These are phyloP conservation scores for Caenorhabditis doughertyi DNA, from an alignment of 2,888 invertebrate genomes.

Conservation along the genomic window DNA sequence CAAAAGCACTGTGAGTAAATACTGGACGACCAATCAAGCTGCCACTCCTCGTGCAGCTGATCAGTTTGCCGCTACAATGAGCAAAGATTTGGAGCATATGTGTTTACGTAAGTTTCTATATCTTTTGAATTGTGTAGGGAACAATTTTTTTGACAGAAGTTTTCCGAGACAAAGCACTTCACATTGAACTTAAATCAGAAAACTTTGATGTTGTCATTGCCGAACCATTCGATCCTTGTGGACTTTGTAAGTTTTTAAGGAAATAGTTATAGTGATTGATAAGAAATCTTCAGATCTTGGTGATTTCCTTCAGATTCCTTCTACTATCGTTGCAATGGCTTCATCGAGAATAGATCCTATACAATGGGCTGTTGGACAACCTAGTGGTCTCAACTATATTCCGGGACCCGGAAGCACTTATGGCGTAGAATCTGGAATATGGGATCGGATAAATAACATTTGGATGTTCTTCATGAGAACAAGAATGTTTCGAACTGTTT, in stretches of 20 bases:
- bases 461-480: slow-evolving; percentile 54
- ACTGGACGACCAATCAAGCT: slow-evolving; percentile 52
- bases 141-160: slow-evolving; percentile 36
- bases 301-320: slow-evolving; percentile 37
- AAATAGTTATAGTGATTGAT: background rate
- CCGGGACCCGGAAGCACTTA: slow-evolving; percentile 47
- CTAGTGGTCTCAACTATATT: slow-evolving; percentile 35
- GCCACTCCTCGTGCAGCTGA: slow-evolving; percentile 24
- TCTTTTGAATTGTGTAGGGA: background rate
- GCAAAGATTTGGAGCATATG: slow-evolving; percentile 56
- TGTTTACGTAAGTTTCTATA: slow-evolving; percentile 43
- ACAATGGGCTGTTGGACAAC: slow-evolving; percentile 52
- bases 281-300: slow-evolving; percentile 58
- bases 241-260: slow-evolving; percentile 28
- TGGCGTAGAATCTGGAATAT: slow-evolving; percentile 29
- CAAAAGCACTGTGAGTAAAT: slow-evolving; percentile 40
- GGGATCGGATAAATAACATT: slow-evolving; percentile 48
- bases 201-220: slow-evolving; percentile 47
- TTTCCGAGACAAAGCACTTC: slow-evolving; percentile 34
- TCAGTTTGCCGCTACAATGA: slow-evolving; percentile 49
- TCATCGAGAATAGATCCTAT: slow-evolving; percentile 53
- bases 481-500: slow-evolving; percentile 45
- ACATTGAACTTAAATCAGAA: background rate
- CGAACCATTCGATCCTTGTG: slow-evolving; percentile 57
- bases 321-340: slow-evolving; percentile 49